Percentiles rank a stretch among this genome's conserved stretches.
Conservation (phyloP, 2,797 vertebrate genomes). For the Taenioides sp. region DNA sequence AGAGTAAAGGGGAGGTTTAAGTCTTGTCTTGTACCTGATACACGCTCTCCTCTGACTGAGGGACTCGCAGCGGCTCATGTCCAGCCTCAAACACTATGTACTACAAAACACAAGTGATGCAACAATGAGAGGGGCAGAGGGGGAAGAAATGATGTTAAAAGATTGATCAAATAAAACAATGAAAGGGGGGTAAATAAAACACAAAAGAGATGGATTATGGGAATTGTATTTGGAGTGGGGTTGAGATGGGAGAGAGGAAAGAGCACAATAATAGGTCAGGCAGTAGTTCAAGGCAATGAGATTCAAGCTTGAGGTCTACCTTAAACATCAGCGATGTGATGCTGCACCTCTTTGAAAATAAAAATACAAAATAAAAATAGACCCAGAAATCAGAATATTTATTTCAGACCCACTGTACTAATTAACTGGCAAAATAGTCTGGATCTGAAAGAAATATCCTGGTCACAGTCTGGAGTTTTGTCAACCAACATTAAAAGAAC, state of each 20-base stretch:
- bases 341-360: slow-evolving; percentile 46
- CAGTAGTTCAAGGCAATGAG: slow-evolving; percentile 72
- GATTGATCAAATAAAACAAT: slow-evolving; percentile 34
- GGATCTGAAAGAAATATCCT: slow-evolving; percentile 38
- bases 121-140: slow-evolving; percentile 57
- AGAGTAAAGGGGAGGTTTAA: slow-evolving; percentile 57
- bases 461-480: slow-evolving; percentile 55
- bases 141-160: slow-evolving; percentile 43
- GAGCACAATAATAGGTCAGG: slow-evolving; percentile 78
- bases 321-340: slow-evolving; percentile 50
- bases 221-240: slow-evolving; percentile 34
- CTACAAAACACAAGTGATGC: slow-evolving; percentile 86
- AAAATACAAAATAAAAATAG: slow-evolving; percentile 20
- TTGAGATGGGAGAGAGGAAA: slow-evolving; percentile 68
- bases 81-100: slow-evolving; percentile 99
- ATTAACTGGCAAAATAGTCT: slow-evolving; percentile 7
- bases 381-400: slow-evolving; percentile 34
- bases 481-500: slow-evolving; percentile 68
- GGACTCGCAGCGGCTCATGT: slow-evolving; percentile 96
- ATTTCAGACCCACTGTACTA: slow-evolving; percentile 33
- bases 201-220: slow-evolving; percentile 34
- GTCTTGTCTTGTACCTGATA: slow-evolving; percentile 93
- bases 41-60: slow-evolving; percentile 97
- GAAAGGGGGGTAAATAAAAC: slow-evolving; percentile 51
- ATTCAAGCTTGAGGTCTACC: slow-evolving; percentile 51